These are phyloP conservation scores for Rhombomys opimus DNA, from an alignment of 2,113 vertebrate genomes.

Conservation along the genomic window DNA sequence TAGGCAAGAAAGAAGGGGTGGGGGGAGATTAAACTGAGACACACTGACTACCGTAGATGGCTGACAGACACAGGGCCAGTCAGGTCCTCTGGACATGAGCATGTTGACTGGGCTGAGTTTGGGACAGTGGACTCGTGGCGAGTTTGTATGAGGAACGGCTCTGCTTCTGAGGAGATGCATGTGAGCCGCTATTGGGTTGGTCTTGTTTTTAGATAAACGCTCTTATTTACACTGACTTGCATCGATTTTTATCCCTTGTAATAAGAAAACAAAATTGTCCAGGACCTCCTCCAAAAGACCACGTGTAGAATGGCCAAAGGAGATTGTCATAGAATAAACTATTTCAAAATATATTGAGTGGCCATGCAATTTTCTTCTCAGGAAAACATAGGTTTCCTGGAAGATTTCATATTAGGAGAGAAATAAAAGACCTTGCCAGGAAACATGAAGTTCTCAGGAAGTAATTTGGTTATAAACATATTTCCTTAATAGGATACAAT, in stretches of 20 bases:
- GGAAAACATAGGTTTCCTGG: slow-evolving; percentile 72
- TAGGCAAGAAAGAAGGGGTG: neutral
- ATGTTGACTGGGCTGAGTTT: neutral
- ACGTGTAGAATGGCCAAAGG: neutral
- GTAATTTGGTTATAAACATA: slow-evolving; percentile 81
- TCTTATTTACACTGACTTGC: slow-evolving; percentile 20
- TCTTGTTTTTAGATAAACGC: neutral
- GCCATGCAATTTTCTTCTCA: slow-evolving; percentile 21
- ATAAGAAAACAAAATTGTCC: neutral
- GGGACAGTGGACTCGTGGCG: neutral
- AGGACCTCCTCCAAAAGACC: neutral
- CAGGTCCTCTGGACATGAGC: neutral
- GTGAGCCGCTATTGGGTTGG: neutral
- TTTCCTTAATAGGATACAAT: slow-evolving; percentile 81
- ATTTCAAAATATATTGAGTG: slow-evolving; percentile 12
- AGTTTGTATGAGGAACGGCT: neutral
- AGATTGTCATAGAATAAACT: neutral
- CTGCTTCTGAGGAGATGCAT: neutral
- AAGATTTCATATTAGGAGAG: slow-evolving; percentile 67
- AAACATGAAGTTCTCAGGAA: slow-evolving; percentile 77
- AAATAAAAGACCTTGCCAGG: slow-evolving; percentile 75
- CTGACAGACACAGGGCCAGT: neutral
- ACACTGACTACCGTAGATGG: neutral
- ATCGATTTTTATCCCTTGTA: neutral
- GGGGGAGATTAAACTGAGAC: neutral